Conservation (phyloP, 37 sponge, comb jelly and placozoan species). For the Diacarnus erythraeanus region DNA sequence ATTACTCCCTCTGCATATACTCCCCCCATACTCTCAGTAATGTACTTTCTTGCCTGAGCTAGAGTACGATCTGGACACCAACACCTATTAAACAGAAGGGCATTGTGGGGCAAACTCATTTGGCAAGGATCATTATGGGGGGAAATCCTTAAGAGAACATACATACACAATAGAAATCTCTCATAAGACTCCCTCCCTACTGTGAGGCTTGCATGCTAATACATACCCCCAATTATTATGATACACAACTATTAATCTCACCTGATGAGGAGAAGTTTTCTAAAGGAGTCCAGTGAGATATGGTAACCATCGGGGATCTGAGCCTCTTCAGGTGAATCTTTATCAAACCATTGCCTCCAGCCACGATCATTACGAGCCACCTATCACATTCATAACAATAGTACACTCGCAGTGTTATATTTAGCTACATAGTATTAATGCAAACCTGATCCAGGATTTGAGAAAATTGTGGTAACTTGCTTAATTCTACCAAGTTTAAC, state of each 20-base stretch:
- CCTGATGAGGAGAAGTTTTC: constrained; percentile 88
- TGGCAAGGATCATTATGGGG: too few relatives aligned
- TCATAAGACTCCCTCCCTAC: too few relatives aligned
- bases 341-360: constrained; percentile 99
- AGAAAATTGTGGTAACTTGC: constrained; percentile 89
- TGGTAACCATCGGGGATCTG: constrained; percentile 95
- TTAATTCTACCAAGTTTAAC: constrained; percentile 96
- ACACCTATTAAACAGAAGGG: too few relatives aligned
- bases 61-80: constrained; percentile 99
- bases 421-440: background rate
- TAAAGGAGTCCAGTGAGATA: constrained; percentile 88
- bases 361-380: constrained; percentile 82
- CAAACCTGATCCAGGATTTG: constrained; percentile 91
- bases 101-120: too few relatives aligned
- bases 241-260: background rate
- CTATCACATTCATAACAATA: constrained; percentile 17
- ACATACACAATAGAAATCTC: too few relatives aligned
- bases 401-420: background rate
- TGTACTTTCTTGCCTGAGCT: constrained; percentile 96
- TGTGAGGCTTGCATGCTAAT: too few relatives aligned
- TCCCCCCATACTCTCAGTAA: constrained; percentile 88
- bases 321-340: constrained; percentile 96
- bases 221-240: background rate
- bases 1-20: constrained; percentile 95
- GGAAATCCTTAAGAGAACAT: too few relatives aligned